These are phyloP conservation scores for Anas georgica DNA, from an alignment of 2,797 vertebrate genomes.

Conservation along the genomic window DNA sequence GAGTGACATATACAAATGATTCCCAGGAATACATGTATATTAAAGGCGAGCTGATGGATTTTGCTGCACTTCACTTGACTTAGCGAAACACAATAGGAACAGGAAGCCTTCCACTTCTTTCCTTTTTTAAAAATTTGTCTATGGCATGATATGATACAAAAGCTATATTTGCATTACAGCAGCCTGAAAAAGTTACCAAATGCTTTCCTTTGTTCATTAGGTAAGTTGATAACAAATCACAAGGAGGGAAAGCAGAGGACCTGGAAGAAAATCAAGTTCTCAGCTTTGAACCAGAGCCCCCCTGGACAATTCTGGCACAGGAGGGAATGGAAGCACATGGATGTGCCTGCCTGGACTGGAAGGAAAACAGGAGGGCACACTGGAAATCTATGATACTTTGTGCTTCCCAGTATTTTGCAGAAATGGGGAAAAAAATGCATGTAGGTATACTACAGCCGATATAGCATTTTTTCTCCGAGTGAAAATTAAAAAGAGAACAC, in stretches of 20 bases:
- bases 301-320: accelerated
- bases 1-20: not conserved
- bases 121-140: not conserved
- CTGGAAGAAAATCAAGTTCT: not conserved
- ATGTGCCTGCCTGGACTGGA: accelerated
- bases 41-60: not conserved
- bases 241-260: not conserved
- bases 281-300: not conserved
- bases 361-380: not conserved
- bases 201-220: not conserved
- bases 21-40: not conserved
- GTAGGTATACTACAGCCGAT: not conserved
- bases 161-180: not conserved
- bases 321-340: not conserved
- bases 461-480: not conserved
- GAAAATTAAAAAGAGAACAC: not conserved
- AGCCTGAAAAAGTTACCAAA: not conserved
- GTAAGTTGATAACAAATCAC: not conserved
- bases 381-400: not conserved
- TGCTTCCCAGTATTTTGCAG: not conserved
- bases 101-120: not conserved
- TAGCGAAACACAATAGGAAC: not conserved
- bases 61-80: not conserved
- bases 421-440: not conserved
- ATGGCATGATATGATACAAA: accelerated